Conservation (phyloP, 2,797 vertebrate species). For the Echiichthys vipera region DNA sequence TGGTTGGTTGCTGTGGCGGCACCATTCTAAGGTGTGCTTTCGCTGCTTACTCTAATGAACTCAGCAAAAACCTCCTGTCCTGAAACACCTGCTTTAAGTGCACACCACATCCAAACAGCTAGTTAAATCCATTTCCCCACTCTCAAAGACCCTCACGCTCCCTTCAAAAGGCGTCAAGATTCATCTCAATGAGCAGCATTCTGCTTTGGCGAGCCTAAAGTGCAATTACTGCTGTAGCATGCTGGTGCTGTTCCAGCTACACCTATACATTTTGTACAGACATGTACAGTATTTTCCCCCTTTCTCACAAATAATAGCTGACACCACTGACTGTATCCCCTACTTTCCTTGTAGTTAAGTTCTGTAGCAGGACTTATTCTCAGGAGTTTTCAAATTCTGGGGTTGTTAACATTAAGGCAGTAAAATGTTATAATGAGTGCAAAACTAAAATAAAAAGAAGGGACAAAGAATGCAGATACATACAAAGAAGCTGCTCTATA, state of each 20-base stretch:
- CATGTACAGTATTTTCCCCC: conserved; percentile 58
- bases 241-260: conserved; percentile 70
- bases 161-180: conserved; percentile 81
- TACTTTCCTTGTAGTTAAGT: conserved; percentile 52
- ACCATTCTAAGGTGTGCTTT: conserved; percentile 62
- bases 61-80: conserved; percentile 72
- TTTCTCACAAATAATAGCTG: conserved; percentile 70
- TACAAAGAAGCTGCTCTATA: conserved; percentile 17
- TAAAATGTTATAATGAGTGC: not conserved
- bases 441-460: not conserved
- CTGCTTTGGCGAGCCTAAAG: conserved; percentile 80
- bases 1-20: conserved; percentile 61
- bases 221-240: conserved; percentile 75
- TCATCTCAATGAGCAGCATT: conserved; percentile 84
- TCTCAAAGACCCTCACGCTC: conserved; percentile 77
- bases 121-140: conserved; percentile 77
- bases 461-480: conserved; percentile 2
- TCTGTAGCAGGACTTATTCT: conserved; percentile 31
- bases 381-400: conserved; percentile 25
- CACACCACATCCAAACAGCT: conserved; percentile 69
- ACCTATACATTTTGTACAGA: conserved; percentile 76
- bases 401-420: not conserved
- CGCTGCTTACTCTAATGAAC: conserved; percentile 79
- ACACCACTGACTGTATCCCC: conserved; percentile 65
- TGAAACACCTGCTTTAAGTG: conserved; percentile 75